Base-by-base conservation (phyloP, 2,888 invertebrate genomes). In the Chrysina gloriosa region DNA sequence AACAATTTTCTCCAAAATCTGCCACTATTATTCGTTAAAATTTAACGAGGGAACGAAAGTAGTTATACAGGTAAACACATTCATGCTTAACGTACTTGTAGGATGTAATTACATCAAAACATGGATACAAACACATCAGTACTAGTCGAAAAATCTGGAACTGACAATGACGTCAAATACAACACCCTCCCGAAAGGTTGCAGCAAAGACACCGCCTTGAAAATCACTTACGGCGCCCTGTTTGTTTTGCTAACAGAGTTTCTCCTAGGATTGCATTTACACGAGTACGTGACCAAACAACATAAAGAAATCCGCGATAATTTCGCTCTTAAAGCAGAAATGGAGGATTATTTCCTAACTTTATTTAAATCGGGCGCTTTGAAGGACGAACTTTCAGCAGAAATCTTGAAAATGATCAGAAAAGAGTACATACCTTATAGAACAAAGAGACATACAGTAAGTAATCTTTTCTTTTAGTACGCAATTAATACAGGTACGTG, bases 231-330 rank as follows among this genome's bases (percentile, higher is more conserved):
- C 9, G 31, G 7, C 16, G 11, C 34, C 16, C n/a, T 54, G 3
- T 54, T 54, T n/a, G 31, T 54, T 34, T 31, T 54, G 9, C 3
- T 31, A 25, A 54, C 54, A 21, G 54, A 54, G 34, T 31, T 54
- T 9, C 34, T 6, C 19, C 25, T 54, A 19, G 52, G 16, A 29
- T 9, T 52, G 3, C 4, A 27, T 7, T 4, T 52, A 29, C 3
- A 31, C 14, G 11, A 14, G 16, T 29, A 29, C 6, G 7, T 14
- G 4, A 5, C 3, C 14, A 11, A 27, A 5, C 16, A 52, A 6
- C 4, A 16, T 14, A 11, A 29, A 2, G 16, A 31, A 16, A 14
- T 52, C 0, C 14, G 29, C 7, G 9, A 11, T 52, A 52, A 25
- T 27, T 52, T n/a, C n/a, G 16, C 14, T 1, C 2, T 1, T 52